phyloP scores from a whole-genome alignment of 2,797 vertebrate genomes.

The Xiphorhynchus erythropygius region DNA sequence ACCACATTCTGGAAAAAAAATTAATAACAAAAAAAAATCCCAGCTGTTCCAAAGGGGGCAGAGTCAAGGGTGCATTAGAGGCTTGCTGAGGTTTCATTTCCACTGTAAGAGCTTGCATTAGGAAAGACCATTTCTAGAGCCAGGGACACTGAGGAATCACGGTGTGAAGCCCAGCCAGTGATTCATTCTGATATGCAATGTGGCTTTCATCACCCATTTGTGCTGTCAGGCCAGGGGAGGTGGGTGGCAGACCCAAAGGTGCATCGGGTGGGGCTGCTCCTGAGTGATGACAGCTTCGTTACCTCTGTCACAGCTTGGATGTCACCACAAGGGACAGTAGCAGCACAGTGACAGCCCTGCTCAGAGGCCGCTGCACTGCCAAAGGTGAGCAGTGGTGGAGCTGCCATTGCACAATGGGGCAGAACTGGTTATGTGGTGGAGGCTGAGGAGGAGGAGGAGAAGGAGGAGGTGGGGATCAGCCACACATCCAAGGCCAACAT shows the following conservation, averaged over 20 bases:
- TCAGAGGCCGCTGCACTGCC: accelerated
- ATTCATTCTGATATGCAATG: background rate
- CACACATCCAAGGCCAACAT: accelerated
- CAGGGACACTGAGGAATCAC: background rate
- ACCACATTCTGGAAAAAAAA: background rate
- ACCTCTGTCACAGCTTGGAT: accelerated
- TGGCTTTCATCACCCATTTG: background rate
- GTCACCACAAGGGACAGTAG: background rate
- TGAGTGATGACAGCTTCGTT: accelerated
- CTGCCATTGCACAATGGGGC: background rate
- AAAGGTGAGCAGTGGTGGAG: background rate
- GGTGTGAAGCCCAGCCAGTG: background rate
- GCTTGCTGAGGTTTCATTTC: background rate
- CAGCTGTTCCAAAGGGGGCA: background rate
- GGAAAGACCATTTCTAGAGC: background rate
- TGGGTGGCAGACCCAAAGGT: background rate
- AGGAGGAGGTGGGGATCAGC: background rate
- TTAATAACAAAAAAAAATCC: background rate
- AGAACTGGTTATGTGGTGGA: background rate
- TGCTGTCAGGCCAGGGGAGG: background rate
- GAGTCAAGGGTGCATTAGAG: background rate
- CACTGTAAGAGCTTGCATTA: background rate
- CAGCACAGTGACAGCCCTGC: background rate
- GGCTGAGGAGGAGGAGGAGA: background rate
- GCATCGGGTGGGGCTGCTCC: accelerated